A percentile compares a stretch with the other conserved stretches of the same genome.
Evolutionary conservation across 2,113 vertebrate genomes (phyloP).

Genomic region (Lamprotornis superbus): DNA sequence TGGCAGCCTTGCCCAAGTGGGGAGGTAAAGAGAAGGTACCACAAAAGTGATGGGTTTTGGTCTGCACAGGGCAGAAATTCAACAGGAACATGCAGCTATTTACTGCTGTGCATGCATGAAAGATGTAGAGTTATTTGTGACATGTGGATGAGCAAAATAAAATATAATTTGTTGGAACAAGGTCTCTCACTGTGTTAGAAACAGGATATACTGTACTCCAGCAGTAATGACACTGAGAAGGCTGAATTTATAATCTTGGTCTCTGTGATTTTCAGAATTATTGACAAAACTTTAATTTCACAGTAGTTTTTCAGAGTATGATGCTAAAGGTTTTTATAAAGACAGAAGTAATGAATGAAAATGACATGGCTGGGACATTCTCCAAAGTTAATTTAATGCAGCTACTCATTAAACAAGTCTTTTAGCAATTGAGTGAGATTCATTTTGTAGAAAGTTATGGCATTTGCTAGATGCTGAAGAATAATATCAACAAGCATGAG

Average conservation of each 20-base stretch:
- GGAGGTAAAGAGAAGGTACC: not conserved
- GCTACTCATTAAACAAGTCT: not conserved
- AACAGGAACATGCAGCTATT: not conserved
- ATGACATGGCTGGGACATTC: not conserved
- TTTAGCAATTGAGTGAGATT: not conserved
- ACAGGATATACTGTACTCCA: not conserved
- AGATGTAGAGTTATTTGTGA: not conserved
- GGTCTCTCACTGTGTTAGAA: not conserved
- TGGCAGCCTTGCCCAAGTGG: not conserved
- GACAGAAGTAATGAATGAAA: not conserved
- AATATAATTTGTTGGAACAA: not conserved
- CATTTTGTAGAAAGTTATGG: not conserved
- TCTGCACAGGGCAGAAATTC: not conserved
- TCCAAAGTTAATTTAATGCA: not conserved
- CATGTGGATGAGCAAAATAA: not conserved
- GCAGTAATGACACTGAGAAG: not conserved
- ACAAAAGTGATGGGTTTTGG: not conserved
- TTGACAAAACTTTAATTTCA: not conserved
- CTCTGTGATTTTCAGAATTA: not conserved
- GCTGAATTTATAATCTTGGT: not conserved
- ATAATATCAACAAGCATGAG: not conserved
- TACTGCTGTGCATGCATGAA: fast-evolving
- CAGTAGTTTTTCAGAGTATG: not conserved
- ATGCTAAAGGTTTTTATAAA: not conserved
- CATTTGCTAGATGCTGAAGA: not conserved